Evolutionary conservation across 2,113 vertebrate genomes (phyloP), one percentile per base, ranked within the genome.

Genomic region (Capricornis sumatraensis): DNA sequence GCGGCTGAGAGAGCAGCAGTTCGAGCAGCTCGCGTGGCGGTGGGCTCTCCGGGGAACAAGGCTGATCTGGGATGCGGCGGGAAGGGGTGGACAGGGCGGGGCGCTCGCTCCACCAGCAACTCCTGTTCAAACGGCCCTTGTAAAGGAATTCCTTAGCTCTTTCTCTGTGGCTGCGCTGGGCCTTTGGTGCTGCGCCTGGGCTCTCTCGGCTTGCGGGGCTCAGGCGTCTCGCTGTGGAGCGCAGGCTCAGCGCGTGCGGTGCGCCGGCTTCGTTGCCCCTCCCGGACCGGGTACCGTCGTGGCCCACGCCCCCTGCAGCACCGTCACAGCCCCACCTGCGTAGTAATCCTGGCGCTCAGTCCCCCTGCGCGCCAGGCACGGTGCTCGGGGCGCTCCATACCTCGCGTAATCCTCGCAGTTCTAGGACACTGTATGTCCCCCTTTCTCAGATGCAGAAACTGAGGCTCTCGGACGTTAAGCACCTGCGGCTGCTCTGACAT

Each of bases 61-160:
- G 28, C 27, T 19, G 13, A 15, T 13, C 17, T 13, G 67, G 23
- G 55, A 9, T 28, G 27, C 4, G 11, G 5, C 3, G 33, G 16
- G 53, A 14, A 17, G 55, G 86, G 55, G 30, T n/a, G 62, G 33
- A 64, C 64, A 7, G 2, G 16, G 16, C 19, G 62, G 16, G 64
- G 64, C 64, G 28, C 43, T 5, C n/a, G 27, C 40, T 76, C 62
- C 23, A 11, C 23, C 1, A 7, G 30, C 36, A 15, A 6, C 12
- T 21, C 60, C 64, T 11, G 64, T 36, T 36, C n/a, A 21, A 8
- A 21, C 16, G 9, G 33, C 64, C 36, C 64, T 11, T 67, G 10
- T 10, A 2, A 19, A 21, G 11, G 64, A 21, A 11, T 0, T 1
- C 0, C 0, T 64, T 33, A 0, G 2, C 4, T 4, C 30, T 33